A percentile compares a stretch with the other conserved stretches of the same genome.
Evolutionary conservation across 1,140 invertebrate genomes (phyloP).

Genomic region (Stenopsyche tienmushanensis): DNA sequence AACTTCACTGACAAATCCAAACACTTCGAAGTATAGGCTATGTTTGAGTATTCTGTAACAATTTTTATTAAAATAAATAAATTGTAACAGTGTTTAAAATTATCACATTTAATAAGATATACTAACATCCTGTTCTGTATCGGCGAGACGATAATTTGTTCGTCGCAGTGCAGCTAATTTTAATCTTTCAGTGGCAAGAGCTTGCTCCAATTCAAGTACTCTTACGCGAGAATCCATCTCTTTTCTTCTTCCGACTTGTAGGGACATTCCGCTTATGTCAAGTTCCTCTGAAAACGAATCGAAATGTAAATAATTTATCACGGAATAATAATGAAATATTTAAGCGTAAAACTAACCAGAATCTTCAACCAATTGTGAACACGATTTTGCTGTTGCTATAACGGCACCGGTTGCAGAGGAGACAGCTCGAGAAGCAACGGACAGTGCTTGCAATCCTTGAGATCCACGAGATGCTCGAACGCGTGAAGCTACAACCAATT

Average conservation of each 20-base stretch:
- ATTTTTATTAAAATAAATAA: no score
- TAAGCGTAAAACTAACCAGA: constrained; percentile 45
- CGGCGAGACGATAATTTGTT: constrained; percentile 89
- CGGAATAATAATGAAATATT: constrained; percentile 2
- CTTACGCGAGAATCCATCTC: constrained; percentile 96
- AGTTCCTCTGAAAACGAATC: constrained; percentile 57
- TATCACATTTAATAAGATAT: no score
- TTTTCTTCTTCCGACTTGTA: constrained; percentile 91
- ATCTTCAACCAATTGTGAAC: constrained; percentile 83
- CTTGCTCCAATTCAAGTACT: constrained; percentile 89
- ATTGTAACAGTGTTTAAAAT: no score
- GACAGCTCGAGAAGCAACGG: constrained; percentile 82
- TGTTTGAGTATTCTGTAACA: no score
- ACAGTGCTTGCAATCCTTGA: constrained; percentile 73
- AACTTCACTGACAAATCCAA: no score
- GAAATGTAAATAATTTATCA: not conserved
- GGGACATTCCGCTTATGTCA: constrained; percentile 83
- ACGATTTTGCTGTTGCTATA: constrained; percentile 89
- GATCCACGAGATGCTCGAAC: constrained; percentile 87
- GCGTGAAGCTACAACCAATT: constrained; percentile 92
- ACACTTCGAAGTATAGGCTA: no score
- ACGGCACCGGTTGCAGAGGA: constrained; percentile 88
- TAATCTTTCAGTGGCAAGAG: constrained; percentile 83
- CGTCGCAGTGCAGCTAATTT: constrained; percentile 81
- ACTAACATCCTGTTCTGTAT: no score